These are phyloP conservation scores for Dynastes maya DNA, from an alignment of 2,888 invertebrate species.

Conservation along the genomic window DNA sequence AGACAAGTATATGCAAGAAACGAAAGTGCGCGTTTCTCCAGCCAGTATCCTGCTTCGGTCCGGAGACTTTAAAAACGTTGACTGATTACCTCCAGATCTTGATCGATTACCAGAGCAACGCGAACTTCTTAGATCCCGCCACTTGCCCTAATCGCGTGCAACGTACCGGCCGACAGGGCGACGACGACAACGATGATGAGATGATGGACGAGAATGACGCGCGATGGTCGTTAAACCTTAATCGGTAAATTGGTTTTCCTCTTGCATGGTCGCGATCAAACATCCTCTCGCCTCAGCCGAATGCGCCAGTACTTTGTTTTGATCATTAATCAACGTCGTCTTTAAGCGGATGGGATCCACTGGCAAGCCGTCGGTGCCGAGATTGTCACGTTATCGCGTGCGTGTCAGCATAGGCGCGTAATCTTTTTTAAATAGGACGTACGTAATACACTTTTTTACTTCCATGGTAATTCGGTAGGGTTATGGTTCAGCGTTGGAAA, in stretches of 20 bases:
- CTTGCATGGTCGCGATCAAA: constrained; percentile 6
- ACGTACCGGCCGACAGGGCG: neutral
- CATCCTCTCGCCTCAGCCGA: neutral
- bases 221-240: neutral
- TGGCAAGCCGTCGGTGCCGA: too few relatives aligned
- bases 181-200: constrained; percentile 1
- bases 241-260: constrained; percentile 1
- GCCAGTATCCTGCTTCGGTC: too few relatives aligned
- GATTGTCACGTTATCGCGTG: too few relatives aligned
- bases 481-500: too few relatives aligned
- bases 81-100: constrained; percentile 12
- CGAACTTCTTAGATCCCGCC: neutral
- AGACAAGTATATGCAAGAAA: neutral
- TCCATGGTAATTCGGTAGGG: too few relatives aligned
- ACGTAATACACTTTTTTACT: too few relatives aligned
- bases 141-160: neutral
- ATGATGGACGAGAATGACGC: neutral
- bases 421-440: too few relatives aligned
- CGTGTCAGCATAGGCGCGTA: too few relatives aligned
- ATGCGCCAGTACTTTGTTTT: neutral
- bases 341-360: neutral
- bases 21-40: neutral
- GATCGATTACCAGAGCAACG: neutral
- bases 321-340: constrained; percentile 8
- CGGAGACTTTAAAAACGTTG: neutral